Percentiles rank a stretch among this genome's conserved stretches.
These are phyloP conservation scores for Cossypha caffra DNA, from an alignment of 2,797 vertebrate species.

Conservation along the genomic window DNA sequence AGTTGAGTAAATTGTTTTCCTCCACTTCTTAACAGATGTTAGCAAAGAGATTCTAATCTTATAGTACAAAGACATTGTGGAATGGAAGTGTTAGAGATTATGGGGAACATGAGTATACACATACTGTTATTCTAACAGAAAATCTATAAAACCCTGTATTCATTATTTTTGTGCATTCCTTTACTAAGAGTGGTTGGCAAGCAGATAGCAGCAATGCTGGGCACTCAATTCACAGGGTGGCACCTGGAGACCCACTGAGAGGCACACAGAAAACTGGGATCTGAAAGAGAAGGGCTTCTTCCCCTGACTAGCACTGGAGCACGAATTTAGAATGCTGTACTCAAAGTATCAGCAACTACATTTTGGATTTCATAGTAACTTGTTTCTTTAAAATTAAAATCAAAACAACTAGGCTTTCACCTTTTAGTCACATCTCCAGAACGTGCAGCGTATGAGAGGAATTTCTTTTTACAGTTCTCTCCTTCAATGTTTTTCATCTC, in stretches of 20 bases:
- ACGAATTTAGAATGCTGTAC: not conserved
- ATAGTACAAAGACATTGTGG: accelerated
- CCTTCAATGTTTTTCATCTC: not conserved
- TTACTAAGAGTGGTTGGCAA: not conserved
- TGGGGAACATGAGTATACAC: not conserved
- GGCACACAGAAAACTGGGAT: not conserved
- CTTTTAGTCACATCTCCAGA: not conserved
- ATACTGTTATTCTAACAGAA: not conserved
- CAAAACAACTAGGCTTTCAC: not conserved
- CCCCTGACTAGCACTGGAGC: not conserved
- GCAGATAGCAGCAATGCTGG: not conserved
- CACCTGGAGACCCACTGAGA: not conserved
- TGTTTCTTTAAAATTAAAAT: not conserved
- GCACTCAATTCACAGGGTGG: not conserved
- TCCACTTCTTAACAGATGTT: not conserved
- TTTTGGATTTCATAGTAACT: not conserved
- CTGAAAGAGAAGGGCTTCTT: not conserved
- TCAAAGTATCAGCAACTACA: not conserved
- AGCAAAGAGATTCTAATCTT: not conserved
- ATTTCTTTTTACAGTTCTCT: not conserved
- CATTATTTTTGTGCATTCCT: not conserved
- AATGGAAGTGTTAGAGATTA: not conserved
- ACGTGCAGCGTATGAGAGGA: not conserved
- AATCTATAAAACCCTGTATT: accelerated
- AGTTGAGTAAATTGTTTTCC: not conserved